Base-by-base conservation (phyloP, 2,113 vertebrate species). In the Pyxicephalus adspersus region DNA sequence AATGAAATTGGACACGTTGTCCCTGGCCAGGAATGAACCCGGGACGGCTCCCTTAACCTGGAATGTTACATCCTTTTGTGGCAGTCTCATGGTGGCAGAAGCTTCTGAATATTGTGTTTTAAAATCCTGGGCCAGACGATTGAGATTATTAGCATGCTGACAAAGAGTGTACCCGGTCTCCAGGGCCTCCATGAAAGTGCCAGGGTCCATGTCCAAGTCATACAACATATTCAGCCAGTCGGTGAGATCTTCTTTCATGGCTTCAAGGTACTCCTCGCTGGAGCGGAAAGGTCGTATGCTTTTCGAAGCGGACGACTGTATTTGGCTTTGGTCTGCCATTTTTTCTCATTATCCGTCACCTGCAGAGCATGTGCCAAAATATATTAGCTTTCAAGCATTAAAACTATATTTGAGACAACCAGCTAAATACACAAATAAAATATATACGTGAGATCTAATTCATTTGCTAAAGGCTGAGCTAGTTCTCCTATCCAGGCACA, bases 1-100 rank as follows among this genome's bases (percentile, higher is more conserved):
- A 87, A 99, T 99, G 91, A 99, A 99, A 83, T 97, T 99, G 85
- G 98, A 97, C 76, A 99, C 92, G 2, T 99, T 99, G 75, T 98
- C 97, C 0, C 98, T 87, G 28, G 98, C 97, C 25, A 98, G 0
- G 76, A 99, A 99, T 19, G 97, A 99, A 2, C 97, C 95, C 0
- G 94, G 90, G 3, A 83, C 88, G 17, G 95, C 96, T 0, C 93
- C 94, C 50, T 94, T 94, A 0, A 93, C 93, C 86, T 97, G 96
- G 84, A 97, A 99, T 11, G 87, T 68, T 13, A 99, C 97, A 25
- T 97, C 96, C 0, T 90, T 92, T 5, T 83, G 87, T 0, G 95
- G 96, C 34, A 96, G 13, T 0, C 91, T 88, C 91, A 92, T 87
- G 18, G 63, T 77, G 11, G 76, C 45, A 0, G 94, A 90, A 17